A percentile compares a stretch with the other conserved stretches of the same genome.
phyloP scores from a whole-genome alignment of 2,113 vertebrate genomes.

The Gadus macrocephalus region DNA sequence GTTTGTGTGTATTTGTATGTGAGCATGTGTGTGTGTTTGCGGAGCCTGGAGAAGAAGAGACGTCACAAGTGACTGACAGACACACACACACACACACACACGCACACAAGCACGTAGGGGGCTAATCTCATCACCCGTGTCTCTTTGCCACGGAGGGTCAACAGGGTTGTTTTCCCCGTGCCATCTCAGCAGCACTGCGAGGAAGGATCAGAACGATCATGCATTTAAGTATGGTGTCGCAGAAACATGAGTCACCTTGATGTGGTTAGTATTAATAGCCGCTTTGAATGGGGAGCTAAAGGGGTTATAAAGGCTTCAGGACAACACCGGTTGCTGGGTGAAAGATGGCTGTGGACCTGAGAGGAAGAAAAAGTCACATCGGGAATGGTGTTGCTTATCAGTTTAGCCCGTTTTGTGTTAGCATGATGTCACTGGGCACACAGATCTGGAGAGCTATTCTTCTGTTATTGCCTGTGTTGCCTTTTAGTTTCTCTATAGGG shows the following conservation, averaged over 20 bases:
- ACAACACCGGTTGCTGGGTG: slow-evolving; percentile 36
- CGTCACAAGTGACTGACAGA: slow-evolving; percentile 57
- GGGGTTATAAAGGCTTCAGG: slow-evolving; percentile 12
- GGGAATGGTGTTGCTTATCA: slow-evolving; percentile 36
- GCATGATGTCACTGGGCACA: too few relatives aligned
- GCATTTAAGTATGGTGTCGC: slow-evolving; percentile 26
- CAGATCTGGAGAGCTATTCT: too few relatives aligned
- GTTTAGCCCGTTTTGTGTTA: background rate
- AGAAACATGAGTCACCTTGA: slow-evolving; percentile 43
- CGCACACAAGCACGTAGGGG: slow-evolving; percentile 21
- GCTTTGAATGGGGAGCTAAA: slow-evolving; percentile 18
- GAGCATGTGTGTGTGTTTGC: slow-evolving; percentile 14
- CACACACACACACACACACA: background rate
- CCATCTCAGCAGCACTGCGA: slow-evolving; percentile 9
- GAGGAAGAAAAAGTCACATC: slow-evolving; percentile 22
- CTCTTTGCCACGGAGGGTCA: slow-evolving; percentile 56
- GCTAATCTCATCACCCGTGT: slow-evolving; percentile 70
- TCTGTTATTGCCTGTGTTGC: too few relatives aligned
- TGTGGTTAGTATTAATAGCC: slow-evolving; percentile 42
- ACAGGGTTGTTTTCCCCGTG: slow-evolving; percentile 37
- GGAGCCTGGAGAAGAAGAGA: slow-evolving; percentile 52
- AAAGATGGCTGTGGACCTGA: slow-evolving; percentile 22
- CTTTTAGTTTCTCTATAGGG: too few relatives aligned
- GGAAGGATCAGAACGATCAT: slow-evolving; percentile 28
- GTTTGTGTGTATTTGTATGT: too few relatives aligned